Evolutionary conservation across 1,140 invertebrate species (phyloP).

Genomic region (Drosophila tropicalis): DNA sequence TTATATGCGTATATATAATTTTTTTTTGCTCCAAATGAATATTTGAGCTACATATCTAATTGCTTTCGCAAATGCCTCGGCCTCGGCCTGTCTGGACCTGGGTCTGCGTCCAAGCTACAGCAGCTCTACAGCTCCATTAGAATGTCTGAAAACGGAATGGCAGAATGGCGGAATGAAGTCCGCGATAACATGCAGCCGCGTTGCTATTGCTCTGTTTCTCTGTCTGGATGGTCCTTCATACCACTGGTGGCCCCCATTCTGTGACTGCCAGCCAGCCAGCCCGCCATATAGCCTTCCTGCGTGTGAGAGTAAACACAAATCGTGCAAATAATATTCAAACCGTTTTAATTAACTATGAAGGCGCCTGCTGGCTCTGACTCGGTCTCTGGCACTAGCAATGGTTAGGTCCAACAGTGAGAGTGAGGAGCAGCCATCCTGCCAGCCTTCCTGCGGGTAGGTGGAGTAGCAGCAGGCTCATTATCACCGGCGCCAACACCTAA

Average conservation of each 20-base stretch:
- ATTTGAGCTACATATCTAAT: slow-evolving; percentile 32
- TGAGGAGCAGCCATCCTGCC: not conserved
- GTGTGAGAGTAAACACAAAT: slow-evolving; percentile 24
- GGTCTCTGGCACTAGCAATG: not conserved
- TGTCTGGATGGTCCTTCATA: slow-evolving; percentile 4
- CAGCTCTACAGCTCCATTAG: slow-evolving; percentile 15
- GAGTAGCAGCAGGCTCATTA: slow-evolving; percentile 14
- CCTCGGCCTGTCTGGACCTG: not conserved
- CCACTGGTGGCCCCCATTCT: not conserved
- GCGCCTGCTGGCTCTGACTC: slow-evolving; percentile 11
- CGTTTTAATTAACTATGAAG: slow-evolving; percentile 32
- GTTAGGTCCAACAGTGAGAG: not conserved
- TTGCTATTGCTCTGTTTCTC: not conserved
- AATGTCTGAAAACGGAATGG: slow-evolving; percentile 15
- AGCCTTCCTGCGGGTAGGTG: not conserved
- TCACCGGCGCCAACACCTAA: slow-evolving; percentile 20
- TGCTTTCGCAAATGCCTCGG: slow-evolving; percentile 15
- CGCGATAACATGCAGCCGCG: slow-evolving; percentile 16
- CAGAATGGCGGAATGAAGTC: slow-evolving; percentile 22
- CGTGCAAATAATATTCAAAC: slow-evolving; percentile 31
- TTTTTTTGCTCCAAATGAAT: slow-evolving; percentile 25
- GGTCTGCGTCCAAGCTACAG: not conserved
- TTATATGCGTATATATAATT: not conserved
- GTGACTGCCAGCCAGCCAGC: not conserved
- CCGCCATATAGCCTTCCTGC: not conserved